Evolutionary conservation across 1,140 invertebrate genomes (phyloP).

Genomic region (Tenebrio molitor): DNA sequence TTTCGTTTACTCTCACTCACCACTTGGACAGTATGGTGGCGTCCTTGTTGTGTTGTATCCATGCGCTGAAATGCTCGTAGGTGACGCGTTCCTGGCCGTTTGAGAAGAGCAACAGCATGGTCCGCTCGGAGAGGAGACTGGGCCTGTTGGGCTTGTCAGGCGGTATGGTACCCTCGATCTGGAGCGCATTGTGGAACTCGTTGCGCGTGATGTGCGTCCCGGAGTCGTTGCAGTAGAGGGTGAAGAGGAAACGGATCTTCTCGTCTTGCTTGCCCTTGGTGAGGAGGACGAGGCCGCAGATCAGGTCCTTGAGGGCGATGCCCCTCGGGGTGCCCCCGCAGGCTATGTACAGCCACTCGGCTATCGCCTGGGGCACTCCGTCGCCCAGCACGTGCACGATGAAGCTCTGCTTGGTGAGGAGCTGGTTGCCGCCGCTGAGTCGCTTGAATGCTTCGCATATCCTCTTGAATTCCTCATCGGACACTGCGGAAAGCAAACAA

Average conservation of each 20-base stretch:
- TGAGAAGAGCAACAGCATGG: conserved; percentile 69
- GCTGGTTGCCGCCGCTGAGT: conserved; percentile 77
- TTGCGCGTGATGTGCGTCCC: conserved; percentile 81
- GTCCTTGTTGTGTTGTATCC: conserved; percentile 79
- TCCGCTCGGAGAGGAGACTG: conserved; percentile 64
- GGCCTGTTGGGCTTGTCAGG: conserved; percentile 55
- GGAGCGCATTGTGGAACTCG: conserved; percentile 80
- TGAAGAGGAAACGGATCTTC: conserved; percentile 88
- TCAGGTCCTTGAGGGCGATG: conserved; percentile 85
- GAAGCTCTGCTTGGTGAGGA: conserved; percentile 81
- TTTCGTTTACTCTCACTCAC: too few species aligned
- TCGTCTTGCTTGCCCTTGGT: conserved; percentile 87
- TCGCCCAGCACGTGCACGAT: conserved; percentile 87
- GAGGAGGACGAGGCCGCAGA: conserved; percentile 86
- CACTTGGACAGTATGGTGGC: conserved; percentile 86
- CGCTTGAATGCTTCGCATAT: conserved; percentile 89
- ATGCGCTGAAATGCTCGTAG: conserved; percentile 81
- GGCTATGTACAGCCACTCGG: conserved; percentile 84
- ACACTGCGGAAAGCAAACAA: conserved; percentile 72
- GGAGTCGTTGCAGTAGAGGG: conserved; percentile 86
- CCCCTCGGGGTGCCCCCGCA: conserved; percentile 86
- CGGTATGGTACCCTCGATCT: conserved; percentile 69
- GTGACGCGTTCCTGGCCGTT: conserved; percentile 71
- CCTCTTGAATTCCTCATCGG: conserved; percentile 83
- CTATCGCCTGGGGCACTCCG: conserved; percentile 81